Conservation (phyloP, 2,888 invertebrate species). For the Stenoptilia bipunctidactyla region DNA sequence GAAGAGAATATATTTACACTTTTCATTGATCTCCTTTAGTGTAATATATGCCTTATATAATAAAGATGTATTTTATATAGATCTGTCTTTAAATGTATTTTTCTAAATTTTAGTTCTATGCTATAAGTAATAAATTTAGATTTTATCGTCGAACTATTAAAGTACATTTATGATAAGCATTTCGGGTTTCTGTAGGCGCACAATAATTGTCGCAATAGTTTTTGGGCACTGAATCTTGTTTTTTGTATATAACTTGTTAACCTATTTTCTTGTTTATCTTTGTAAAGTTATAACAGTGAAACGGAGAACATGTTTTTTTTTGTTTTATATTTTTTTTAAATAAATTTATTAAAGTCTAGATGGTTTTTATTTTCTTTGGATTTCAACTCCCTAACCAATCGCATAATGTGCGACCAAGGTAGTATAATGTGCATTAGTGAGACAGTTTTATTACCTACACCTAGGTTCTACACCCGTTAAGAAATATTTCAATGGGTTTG, state of each 20-base stretch:
- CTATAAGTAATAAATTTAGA: not conserved
- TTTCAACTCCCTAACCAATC: too few relatives aligned
- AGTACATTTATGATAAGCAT: slow-evolving; percentile 21
- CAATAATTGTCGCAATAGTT: too few relatives aligned
- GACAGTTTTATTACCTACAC: too few relatives aligned
- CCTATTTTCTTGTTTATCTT: slow-evolving; percentile 43
- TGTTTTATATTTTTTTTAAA: slow-evolving; percentile 58
- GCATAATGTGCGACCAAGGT: too few relatives aligned
- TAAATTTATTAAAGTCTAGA: slow-evolving; percentile 61
- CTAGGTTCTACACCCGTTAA: too few relatives aligned
- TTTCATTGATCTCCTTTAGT: slow-evolving; percentile 36
- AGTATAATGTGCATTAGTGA: too few relatives aligned
- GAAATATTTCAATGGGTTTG: too few relatives aligned
- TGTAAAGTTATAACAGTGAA: slow-evolving; percentile 45
- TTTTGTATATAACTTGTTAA: slow-evolving; percentile 48
- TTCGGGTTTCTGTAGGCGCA: slow-evolving; percentile 6
- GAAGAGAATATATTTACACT: slow-evolving; percentile 17
- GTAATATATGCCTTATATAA: slow-evolving; percentile 14
- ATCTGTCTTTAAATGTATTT: slow-evolving; percentile 37
- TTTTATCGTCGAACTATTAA: not conserved
- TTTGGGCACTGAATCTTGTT: too few relatives aligned
- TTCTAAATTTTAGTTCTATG: slow-evolving; percentile 41
- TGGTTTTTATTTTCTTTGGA: too few relatives aligned
- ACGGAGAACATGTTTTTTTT: slow-evolving; percentile 48
- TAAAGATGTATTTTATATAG: slow-evolving; percentile 45